Conservation (phyloP, 2,888 invertebrate genomes). For the Scaptomyza tumidula region DNA sequence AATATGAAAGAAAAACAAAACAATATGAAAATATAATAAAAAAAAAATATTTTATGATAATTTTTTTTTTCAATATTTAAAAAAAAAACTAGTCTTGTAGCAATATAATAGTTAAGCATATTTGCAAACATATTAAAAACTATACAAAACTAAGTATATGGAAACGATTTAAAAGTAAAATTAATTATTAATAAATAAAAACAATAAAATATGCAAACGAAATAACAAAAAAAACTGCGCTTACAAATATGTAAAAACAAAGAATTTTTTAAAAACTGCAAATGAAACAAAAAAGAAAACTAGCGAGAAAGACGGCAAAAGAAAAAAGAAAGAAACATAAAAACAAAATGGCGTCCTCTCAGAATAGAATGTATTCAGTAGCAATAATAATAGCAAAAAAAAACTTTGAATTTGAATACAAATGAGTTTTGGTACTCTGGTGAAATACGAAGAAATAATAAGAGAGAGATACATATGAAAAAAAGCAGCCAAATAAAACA, state of each 20-base stretch:
- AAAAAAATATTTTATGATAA: conserved; percentile 17
- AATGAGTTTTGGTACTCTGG: not conserved
- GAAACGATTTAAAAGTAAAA: conserved; percentile 18
- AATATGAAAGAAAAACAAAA: no score
- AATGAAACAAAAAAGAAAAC: not conserved
- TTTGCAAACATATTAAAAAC: conserved; percentile 34
- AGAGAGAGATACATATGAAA: not conserved
- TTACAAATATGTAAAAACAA: conserved; percentile 1
- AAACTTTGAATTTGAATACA: not conserved
- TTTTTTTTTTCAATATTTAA: conserved; percentile 50
- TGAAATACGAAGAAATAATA: not conserved
- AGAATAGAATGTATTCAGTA: not conserved
- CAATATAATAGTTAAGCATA: conserved; percentile 65
- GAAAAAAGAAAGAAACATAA: not conserved
- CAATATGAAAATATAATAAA: conserved; percentile 8
- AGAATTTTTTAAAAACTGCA: not conserved
- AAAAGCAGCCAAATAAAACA: conserved; percentile 3
- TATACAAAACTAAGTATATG: conserved; percentile 34
- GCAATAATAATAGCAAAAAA: not conserved
- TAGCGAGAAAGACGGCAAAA: conserved; percentile 1
- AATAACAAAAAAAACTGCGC: not conserved
- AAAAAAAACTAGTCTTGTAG: conserved; percentile 71
- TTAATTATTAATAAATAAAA: conserved; percentile 37
- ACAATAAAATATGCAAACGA: conserved; percentile 1
- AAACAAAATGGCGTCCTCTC: not conserved